Base-by-base conservation (phyloP, 2,797 vertebrate species). In the Syngnathus acus region DNA sequence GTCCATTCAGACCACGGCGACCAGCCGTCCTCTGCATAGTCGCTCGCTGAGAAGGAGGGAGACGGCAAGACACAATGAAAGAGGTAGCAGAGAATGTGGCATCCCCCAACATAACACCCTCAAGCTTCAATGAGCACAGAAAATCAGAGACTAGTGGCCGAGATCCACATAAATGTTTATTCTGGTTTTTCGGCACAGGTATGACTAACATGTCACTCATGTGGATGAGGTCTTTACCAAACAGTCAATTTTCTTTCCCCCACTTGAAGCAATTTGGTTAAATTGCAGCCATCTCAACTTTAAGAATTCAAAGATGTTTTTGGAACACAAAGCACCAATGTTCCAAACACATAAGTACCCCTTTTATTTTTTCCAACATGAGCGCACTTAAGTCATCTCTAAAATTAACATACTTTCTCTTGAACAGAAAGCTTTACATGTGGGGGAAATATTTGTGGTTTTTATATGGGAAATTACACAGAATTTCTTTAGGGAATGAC, bases 1-100 rank as follows among this genome's bases (percentile, higher is more conserved):
- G 97, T 99, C 97, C 97, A 99, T 87, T 99, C 96, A 80, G 97
- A 99, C 97, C 97, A 99, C 0, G 92, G 97, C 70, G 97, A 99
- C 97, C 97, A 99, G 85, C 94, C 93, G 42, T 97, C 97, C 32
- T 98, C 97, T 6, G 95, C 94, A 13, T 92, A 97, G 90, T 99
- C 95, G 0, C 94, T 98, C 79, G 91, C 97, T 99, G 87, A 78
- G 71, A 67, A 78, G 71, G 69, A 78, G 72, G 79, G 78, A 83
- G 74, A 69, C 68, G 72, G 80, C 79, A 71, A 84, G 60, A 84
- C 70, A 86, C 85, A 89, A 88, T 88, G 81, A 86, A 77, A 82
- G 81, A 79, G 80, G 81, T 90, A 89, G 89, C 90, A 74, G 84
- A 85, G 81, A 57, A 76, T 65, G 68, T 76, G 74, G 74, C 80